Evolutionary conservation across 2,888 invertebrate species (phyloP), one percentile per base, ranked within the genome.

Genomic region (Chloromyia formosa): DNA sequence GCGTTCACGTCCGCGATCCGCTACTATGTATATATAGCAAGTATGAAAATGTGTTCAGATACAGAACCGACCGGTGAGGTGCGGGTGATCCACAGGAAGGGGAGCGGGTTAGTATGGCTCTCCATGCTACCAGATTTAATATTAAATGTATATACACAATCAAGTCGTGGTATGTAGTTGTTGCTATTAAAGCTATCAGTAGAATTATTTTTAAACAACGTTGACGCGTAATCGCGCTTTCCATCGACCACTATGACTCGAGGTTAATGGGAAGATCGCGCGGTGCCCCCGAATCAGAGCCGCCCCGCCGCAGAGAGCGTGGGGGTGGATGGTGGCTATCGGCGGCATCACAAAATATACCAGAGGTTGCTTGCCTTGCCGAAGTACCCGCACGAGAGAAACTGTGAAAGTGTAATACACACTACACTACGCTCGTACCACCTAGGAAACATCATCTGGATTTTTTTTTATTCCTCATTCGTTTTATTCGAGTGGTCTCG

Each of bases 101-200:
- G 49, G 42, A 42, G 42, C 42, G 40, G 23, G 22, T 66, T 66
- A 9, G 4, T n/a, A 1, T 1, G 18, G 20, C 66, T 49, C 49
- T 16, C 42, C 27, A 42, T n/a, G 40, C 40, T 62, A 53, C n/a
- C 60, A 62, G 42, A 62, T 62, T 62, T n/a, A 62, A 60, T 27
- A 60, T 23, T 62, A 18, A 42, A 35, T 35, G 49, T 49, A 23
- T 20, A 49, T 35, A 35, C 27, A 7, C 3, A 4, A 7, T 35
- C 27, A 35, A 35, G 27, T 35, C 7, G 16, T 66, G n/a, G 66
- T 49, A 9, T 35, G 66, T 66, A 49, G 66, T 66, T 66, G 66
- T 45, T 66, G 66, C 20, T 66, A 49, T 66, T 66, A 66, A 9
- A 45, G 66, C 66, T 66, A 66, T 66, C 66, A 66, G 66, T 23